These are phyloP conservation scores for Xenotilapia longispinis DNA, from an alignment of 2,113 vertebrate genomes.

Conservation along the genomic window DNA sequence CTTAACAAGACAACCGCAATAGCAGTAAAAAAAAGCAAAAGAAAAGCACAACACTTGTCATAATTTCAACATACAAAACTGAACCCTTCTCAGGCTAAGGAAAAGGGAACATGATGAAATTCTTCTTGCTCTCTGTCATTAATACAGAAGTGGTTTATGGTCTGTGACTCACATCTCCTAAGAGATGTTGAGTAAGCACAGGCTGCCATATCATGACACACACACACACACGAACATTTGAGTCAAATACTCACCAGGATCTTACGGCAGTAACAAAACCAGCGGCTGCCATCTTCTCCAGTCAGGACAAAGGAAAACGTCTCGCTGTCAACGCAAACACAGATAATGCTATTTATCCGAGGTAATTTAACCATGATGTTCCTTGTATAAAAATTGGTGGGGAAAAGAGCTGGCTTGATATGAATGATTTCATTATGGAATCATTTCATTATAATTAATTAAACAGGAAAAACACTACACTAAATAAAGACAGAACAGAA, in stretches of 20 bases:
- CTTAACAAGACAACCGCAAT: background rate
- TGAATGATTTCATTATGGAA: background rate
- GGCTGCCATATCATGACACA: constrained; percentile 1
- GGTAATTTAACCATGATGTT: background rate
- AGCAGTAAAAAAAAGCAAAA: background rate
- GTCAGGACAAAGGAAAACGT: constrained; percentile 97
- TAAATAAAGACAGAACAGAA: background rate
- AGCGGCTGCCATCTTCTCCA: constrained; percentile 93
- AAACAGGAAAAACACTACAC: background rate
- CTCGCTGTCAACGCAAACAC: constrained; percentile 76
- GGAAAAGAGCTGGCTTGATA: background rate
- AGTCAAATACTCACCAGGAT: constrained; percentile 82
- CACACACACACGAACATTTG: constrained; percentile 52
- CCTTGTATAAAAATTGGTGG: background rate
- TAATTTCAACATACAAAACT: background rate
- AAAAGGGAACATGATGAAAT: constrained; percentile 1
- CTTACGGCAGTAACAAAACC: constrained; percentile 97
- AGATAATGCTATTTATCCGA: background rate
- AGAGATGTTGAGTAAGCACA: constrained; percentile 35
- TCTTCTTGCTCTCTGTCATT: constrained; percentile 31
- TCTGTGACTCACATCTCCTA: constrained; percentile 35
- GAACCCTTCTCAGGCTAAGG: background rate
- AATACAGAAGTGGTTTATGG: constrained; percentile 33
- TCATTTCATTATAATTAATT: background rate
- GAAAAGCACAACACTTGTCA: background rate